phyloP scores from a whole-genome alignment of 1,140 invertebrate genomes.

The Philotrypesis tridentata region DNA sequence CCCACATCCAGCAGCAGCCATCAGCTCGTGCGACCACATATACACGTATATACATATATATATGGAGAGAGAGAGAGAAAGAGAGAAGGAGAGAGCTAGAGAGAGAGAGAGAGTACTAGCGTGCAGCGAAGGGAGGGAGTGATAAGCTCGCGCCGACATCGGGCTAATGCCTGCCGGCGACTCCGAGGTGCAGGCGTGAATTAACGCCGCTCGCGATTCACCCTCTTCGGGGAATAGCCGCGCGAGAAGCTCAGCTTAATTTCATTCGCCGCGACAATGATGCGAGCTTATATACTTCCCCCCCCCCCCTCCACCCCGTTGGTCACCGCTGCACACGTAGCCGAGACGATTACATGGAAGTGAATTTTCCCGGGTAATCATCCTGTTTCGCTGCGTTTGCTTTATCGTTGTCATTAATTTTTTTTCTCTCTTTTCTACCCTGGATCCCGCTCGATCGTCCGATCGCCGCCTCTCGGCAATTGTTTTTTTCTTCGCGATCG shows the following conservation, averaged over 20 bases:
- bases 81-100: too few species aligned
- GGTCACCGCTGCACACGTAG: neutral
- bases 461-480: too few species aligned
- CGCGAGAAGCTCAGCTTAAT: slow-evolving; percentile 6
- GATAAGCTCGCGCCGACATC: slow-evolving; percentile 37
- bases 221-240: slow-evolving; percentile 29
- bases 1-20: neutral
- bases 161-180: slow-evolving; percentile 32
- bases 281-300: neutral
- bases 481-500: too few species aligned
- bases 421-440: too few species aligned
- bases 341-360: neutral
- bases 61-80: too few species aligned
- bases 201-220: slow-evolving; percentile 16
- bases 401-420: neutral
- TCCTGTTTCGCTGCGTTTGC: neutral
- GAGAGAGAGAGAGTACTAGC: too few species aligned
- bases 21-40: neutral
- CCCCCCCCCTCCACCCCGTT: too few species aligned
- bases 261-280: slow-evolving; percentile 21
- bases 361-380: neutral
- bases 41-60: neutral
- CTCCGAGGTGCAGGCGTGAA: slow-evolving; percentile 5
- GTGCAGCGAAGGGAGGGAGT: neutral
- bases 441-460: too few species aligned